phyloP scores from a whole-genome alignment of 2,113 vertebrate species.

The Hemiprocne comata region DNA sequence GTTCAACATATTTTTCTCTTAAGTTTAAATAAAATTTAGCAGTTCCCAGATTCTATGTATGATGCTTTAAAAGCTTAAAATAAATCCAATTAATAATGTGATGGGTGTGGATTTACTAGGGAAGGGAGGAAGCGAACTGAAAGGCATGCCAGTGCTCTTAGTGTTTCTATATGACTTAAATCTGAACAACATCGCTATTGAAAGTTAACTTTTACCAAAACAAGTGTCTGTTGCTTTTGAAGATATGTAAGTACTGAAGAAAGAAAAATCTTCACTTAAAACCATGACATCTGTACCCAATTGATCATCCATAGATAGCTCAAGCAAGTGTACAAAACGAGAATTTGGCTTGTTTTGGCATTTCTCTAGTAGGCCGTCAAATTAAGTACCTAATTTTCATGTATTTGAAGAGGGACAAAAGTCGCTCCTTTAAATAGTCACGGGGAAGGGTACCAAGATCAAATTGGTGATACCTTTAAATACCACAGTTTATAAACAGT shows the following conservation, averaged over 20 bases:
- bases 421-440: background rate
- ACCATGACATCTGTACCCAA: background rate
- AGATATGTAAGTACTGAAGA: background rate
- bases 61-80: background rate
- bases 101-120: conserved; percentile 3
- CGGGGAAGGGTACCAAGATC: background rate
- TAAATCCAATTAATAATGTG: background rate
- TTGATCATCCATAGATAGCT: background rate
- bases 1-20: background rate
- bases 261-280: background rate
- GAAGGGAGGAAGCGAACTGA: background rate
- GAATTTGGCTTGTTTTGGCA: background rate
- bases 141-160: background rate
- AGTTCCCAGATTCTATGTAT: background rate
- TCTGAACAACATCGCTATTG: background rate
- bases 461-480: background rate
- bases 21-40: background rate
- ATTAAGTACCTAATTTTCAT: background rate
- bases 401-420: background rate
- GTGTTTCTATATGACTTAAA: background rate
- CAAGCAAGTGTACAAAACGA: background rate
- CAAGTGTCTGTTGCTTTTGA: background rate
- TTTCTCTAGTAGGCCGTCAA: background rate
- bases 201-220: background rate
- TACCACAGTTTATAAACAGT: background rate